A percentile compares a stretch with the other conserved stretches of the same genome.
phyloP scores from a whole-genome alignment of 1,140 invertebrate genomes.

The Papilio xuthus region DNA sequence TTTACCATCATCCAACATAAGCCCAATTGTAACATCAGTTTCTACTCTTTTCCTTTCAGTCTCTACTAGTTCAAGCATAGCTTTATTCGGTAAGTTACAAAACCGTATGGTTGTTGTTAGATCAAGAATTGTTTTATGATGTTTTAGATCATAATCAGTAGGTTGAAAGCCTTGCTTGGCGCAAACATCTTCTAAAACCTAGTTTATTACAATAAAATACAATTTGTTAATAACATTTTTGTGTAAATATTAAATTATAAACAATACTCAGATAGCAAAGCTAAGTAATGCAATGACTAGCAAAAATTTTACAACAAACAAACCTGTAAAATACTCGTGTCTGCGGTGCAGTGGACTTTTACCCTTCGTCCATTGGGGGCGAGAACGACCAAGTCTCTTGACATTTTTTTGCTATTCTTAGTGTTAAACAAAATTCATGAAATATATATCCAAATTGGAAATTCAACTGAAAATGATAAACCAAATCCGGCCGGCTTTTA shows the following conservation, averaged over 20 bases:
- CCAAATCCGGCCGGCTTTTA: not conserved
- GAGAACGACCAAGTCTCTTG: conserved; percentile 82
- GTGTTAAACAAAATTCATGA: conserved; percentile 9
- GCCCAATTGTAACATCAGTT: conserved; percentile 85
- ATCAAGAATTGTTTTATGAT: conserved; percentile 89
- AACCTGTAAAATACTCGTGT: conserved; percentile 88
- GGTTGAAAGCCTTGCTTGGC: conserved; percentile 87
- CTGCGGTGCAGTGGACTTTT: conserved; percentile 85
- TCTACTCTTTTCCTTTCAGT: conserved; percentile 83
- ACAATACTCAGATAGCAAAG: not conserved
- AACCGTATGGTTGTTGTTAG: conserved; percentile 87
- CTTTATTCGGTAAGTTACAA: conserved; percentile 91
- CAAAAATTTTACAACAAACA: conserved; percentile 33
- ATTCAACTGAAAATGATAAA: not conserved
- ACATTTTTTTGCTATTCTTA: conserved; percentile 50
- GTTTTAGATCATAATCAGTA: conserved; percentile 89
- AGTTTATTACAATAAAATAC: conserved; percentile 18
- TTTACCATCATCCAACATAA: conserved; percentile 88
- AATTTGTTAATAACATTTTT: not conserved
- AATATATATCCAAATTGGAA: conserved; percentile 8
- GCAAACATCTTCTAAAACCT: conserved; percentile 92
- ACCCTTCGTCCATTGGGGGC: conserved; percentile 86
- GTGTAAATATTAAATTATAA: not conserved
- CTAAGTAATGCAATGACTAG: conserved; percentile 19
- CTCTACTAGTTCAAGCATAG: conserved; percentile 88